phyloP scores from a whole-genome alignment of 2,888 invertebrate genomes.

The Synergus gifuensis region DNA sequence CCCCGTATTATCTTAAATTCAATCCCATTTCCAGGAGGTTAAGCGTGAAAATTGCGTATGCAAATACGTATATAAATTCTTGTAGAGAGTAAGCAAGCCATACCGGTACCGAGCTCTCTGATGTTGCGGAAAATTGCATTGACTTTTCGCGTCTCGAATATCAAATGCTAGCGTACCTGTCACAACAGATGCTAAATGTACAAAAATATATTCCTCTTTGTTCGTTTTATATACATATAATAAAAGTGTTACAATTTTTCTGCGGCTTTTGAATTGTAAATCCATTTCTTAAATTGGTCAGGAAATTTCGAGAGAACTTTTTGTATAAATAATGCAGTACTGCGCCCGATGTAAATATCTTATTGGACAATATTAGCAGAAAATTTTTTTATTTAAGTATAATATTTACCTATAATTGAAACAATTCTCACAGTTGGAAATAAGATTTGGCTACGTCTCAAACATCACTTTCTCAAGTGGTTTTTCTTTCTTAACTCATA shows the following conservation, averaged over 20 bases:
- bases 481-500: slow-evolving; percentile 29
- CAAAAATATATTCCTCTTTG: slow-evolving; percentile 26
- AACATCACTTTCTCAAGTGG: slow-evolving; percentile 1
- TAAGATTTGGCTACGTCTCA: slow-evolving; percentile 1
- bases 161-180: slow-evolving; percentile 41
- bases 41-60: slow-evolving; percentile 71
- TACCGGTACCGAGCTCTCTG: slow-evolving; percentile 61
- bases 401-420: slow-evolving; percentile 25
- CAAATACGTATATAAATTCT: slow-evolving; percentile 68
- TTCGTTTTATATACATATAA: background rate
- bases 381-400: background rate
- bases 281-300: background rate
- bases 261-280: no score
- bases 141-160: slow-evolving; percentile 52
- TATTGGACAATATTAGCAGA: no score
- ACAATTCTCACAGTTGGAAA: background rate
- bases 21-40: slow-evolving; percentile 69
- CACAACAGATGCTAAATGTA: slow-evolving; percentile 16
- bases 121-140: slow-evolving; percentile 68
- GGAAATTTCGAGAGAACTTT: background rate
- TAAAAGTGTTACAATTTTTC: background rate
- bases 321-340: background rate
- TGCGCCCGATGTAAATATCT: no score
- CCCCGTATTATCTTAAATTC: slow-evolving; percentile 64
- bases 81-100: slow-evolving; percentile 59